Base-by-base conservation (phyloP, 2,888 invertebrate species). In the Entomobrya proxima region DNA sequence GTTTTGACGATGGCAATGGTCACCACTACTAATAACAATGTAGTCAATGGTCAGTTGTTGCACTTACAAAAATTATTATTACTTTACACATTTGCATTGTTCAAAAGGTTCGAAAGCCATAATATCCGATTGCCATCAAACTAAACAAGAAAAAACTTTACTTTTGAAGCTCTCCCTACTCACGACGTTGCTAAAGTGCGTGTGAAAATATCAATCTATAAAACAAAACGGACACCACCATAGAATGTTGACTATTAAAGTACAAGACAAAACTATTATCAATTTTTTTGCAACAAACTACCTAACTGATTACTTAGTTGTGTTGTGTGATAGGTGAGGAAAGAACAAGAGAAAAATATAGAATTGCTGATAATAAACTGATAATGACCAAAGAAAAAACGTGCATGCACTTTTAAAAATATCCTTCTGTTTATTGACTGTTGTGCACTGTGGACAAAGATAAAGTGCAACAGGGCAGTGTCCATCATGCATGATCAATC, bases 171-270 rank as follows among this genome's bases (percentile, higher is more conserved):
- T 37, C 21, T 64, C 21, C 21, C 37, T 37, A 35, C 37, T 64
- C 64, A 64, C n/a, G 18, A 18, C 18, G 18, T n/a, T 18, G 7
- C n/a, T 27, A 21, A 50, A 35, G 52, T 35, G 74, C 74, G 74
- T 74, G 74, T 74, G 74, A 74, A 74, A 74, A 74, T 35, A 74
- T 74, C 35, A 37, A 37, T 64, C 64, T 18, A 64, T 21, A 37
- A 18, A 11, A 15, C n/a, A 37, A 37, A 9, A 21, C 18, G 13
- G 64, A 9, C 2, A 1, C 21, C 9, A 21, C 21, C 21, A 9
- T 64, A 21, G 13, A 6, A n/a, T n/a, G n/a, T n/a, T n/a, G n/a
- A n/a, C n/a, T n/a, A n/a, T n/a, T n/a, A n/a, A n/a, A n/a, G n/a
- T n/a, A 37, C 37, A 37, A 35, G 64, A 37, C 64, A 64, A 37